These are phyloP conservation scores for Cheilosia scutellata DNA, from an alignment of 2,888 invertebrate genomes.

Conservation along the genomic window DNA sequence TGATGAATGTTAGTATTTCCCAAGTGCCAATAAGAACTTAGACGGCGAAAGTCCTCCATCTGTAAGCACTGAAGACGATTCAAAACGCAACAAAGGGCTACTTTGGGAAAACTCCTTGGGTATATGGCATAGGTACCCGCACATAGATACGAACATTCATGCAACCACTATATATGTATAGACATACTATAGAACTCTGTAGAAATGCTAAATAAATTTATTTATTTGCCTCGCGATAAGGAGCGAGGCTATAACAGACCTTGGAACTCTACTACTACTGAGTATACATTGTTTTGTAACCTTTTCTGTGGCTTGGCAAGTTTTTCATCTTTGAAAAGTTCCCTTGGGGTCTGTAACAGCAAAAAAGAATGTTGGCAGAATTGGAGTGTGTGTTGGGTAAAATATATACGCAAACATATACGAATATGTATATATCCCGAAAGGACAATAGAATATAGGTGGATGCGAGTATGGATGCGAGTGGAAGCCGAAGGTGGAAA, in stretches of 20 bases:
- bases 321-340: constrained; percentile 69
- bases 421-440: constrained; percentile 6
- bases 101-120: constrained; percentile 69
- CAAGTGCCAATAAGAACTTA: constrained; percentile 68
- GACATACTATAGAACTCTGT: neutral
- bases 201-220: constrained; percentile 67
- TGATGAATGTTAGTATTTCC: constrained; percentile 70
- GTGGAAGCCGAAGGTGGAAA: neutral
- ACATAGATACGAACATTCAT: neutral
- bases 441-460: constrained; percentile 49
- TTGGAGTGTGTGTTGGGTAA: neutral
- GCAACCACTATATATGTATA: neutral
- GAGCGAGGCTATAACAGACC: constrained; percentile 25
- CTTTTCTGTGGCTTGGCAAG: constrained; percentile 59
- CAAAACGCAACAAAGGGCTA: constrained; percentile 72
- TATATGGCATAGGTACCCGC: neutral
- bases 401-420: neutral
- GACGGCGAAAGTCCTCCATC: constrained; percentile 50
- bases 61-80: constrained; percentile 63
- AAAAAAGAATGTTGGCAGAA: neutral
- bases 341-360: constrained; percentile 57
- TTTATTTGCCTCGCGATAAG: constrained; percentile 59
- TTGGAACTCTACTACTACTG: constrained; percentile 23
- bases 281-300: constrained; percentile 44
- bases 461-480: neutral